Evolutionary conservation across 2,888 invertebrate species (phyloP).

Genomic region (Acrobasis consociella): DNA sequence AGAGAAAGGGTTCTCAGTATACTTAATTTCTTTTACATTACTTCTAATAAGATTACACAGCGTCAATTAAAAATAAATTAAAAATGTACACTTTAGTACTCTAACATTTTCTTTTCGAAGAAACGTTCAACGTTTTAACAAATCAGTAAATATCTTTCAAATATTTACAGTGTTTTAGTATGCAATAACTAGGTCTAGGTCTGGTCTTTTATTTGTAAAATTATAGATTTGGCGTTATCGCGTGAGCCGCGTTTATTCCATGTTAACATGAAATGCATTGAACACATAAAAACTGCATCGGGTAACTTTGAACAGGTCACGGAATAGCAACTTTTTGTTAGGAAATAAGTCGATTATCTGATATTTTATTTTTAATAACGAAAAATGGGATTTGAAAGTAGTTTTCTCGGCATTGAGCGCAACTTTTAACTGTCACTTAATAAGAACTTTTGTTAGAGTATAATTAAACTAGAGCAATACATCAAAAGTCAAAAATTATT

Average conservation of each 20-base stretch:
- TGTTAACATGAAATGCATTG: conserved; percentile 22
- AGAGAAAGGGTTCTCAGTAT: too few relatives aligned
- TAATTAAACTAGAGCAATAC: too few relatives aligned
- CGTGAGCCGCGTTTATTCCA: conserved; percentile 17
- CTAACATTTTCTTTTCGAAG: too few relatives aligned
- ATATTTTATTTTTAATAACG: not conserved
- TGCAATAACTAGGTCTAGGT: conserved; percentile 22
- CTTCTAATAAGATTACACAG: too few relatives aligned
- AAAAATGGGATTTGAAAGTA: too few relatives aligned
- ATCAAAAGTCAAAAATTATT: too few relatives aligned
- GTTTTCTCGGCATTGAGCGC: too few relatives aligned
- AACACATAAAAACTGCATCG: conserved; percentile 18
- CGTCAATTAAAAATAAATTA: too few relatives aligned
- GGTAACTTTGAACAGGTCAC: conserved; percentile 11
- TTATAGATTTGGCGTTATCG: conserved; percentile 18
- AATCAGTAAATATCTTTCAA: not conserved
- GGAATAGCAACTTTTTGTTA: not conserved
- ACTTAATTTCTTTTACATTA: too few relatives aligned
- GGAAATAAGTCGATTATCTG: not conserved
- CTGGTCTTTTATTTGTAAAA: conserved; percentile 12
- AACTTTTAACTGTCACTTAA: too few relatives aligned
- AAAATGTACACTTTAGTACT: too few relatives aligned
- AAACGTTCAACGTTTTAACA: not conserved
- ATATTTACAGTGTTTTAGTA: not conserved
- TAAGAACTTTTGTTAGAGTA: too few relatives aligned